Evolutionary conservation across 2,888 invertebrate species (phyloP).

Genomic region (Plemyria rubiginata): DNA sequence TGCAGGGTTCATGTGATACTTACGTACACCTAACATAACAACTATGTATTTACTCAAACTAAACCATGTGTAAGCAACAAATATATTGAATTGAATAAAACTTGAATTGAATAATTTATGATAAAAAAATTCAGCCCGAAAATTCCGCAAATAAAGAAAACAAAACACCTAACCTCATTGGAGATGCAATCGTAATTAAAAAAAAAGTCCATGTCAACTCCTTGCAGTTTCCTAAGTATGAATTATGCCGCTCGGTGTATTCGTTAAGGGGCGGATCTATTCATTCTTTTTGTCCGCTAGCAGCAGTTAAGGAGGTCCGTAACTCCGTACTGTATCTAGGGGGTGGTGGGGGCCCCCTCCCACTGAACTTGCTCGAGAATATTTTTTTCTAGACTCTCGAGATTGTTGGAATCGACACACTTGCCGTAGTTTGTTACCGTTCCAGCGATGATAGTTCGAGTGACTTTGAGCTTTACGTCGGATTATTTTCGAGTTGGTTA

Average conservation of each 20-base stretch:
- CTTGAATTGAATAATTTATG: too few relatives aligned
- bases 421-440: constrained; percentile 80
- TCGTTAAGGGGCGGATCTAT: constrained; percentile 85
- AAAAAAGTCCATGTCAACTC: constrained; percentile 75
- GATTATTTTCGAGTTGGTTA: constrained; percentile 55
- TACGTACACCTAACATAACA: too few relatives aligned
- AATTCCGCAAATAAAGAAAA: constrained; percentile 37
- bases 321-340: constrained; percentile 39
- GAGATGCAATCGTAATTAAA: constrained; percentile 58
- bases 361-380: constrained; percentile 81
- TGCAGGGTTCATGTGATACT: too few relatives aligned
- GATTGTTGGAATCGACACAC: constrained; percentile 82
- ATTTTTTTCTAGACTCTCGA: constrained; percentile 82
- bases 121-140: constrained; percentile 1
- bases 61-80: too few relatives aligned
- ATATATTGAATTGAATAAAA: too few relatives aligned
- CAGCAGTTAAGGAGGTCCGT: constrained; percentile 82
- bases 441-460: constrained; percentile 78
- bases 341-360: constrained; percentile 52
- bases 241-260: constrained; percentile 85
- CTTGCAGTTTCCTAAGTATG: constrained; percentile 83
- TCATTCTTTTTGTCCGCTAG: constrained; percentile 84
- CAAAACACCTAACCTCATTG: constrained; percentile 50
- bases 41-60: too few relatives aligned
- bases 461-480: constrained; percentile 68